Conservation (phyloP, 2,888 invertebrate genomes). For the Microplitis manilae region DNA sequence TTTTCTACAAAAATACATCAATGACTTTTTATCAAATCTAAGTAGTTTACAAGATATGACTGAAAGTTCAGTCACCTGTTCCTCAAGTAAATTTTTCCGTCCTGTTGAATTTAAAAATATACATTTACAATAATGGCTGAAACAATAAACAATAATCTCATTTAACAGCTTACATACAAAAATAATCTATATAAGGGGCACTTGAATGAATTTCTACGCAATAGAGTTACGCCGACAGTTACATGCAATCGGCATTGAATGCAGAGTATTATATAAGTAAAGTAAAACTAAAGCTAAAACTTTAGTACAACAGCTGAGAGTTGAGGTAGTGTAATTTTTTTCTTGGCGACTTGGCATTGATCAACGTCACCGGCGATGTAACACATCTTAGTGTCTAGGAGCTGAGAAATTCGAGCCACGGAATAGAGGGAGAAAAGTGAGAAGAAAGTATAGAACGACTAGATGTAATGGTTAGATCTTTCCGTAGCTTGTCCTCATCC, state of each 20-base stretch:
- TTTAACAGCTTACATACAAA: not conserved
- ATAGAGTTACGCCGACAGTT: not conserved
- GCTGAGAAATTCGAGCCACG: constrained; percentile 22
- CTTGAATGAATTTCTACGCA: not conserved
- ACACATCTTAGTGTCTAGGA: not conserved
- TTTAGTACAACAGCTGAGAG: too few relatives aligned
- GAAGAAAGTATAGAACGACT: constrained; percentile 3
- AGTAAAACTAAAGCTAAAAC: not conserved
- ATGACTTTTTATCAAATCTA: too few relatives aligned
- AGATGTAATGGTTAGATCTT: too few relatives aligned
- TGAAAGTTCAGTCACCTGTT: too few relatives aligned
- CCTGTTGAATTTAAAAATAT: not conserved
- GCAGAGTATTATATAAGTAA: not conserved
- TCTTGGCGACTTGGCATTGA: constrained; percentile 36
- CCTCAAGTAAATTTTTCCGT: too few relatives aligned
- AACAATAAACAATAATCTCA: not conserved
- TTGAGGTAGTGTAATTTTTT: constrained; percentile 16
- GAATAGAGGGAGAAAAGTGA: constrained; percentile 7
- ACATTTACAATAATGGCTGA: not conserved
- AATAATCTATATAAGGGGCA: not conserved
- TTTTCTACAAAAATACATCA: too few relatives aligned
- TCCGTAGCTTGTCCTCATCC: too few relatives aligned
- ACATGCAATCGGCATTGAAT: not conserved
- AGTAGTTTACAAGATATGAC: too few relatives aligned
- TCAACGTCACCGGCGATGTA: constrained; percentile 31